Evolutionary conservation across 1,140 invertebrate species (phyloP), one percentile per base, ranked within the genome.

Genomic region (Platorchestia sp.): DNA sequence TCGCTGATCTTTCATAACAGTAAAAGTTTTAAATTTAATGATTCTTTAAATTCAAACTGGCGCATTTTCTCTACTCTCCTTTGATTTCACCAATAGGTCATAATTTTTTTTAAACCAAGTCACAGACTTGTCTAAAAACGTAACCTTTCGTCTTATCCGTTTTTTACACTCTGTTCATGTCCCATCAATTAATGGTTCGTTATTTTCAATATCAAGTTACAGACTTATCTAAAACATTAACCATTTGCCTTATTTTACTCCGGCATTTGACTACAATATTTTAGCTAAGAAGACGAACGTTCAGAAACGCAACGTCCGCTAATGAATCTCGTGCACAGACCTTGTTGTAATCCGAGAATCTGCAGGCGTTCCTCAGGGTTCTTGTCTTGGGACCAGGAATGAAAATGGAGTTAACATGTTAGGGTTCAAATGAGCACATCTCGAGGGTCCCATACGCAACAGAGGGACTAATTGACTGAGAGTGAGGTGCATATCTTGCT

Each of bases 361-460:
- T 75, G 59, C 59, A 75, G 59, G 59, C 59, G 59, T 75, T 75
- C 59, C 59, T 19, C 59, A 75, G 27, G 59, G 59, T 75, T 36
- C 36, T 75, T 10, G 14, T 27, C 36, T 27, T 3, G 59, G 27
- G 10, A 10, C 87, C 87, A 42, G 7, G 41, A 36, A 93, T 27
- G 91, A 93, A 93, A 93, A 93, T 93, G 91, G 45, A 93, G 91
- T 93, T 93, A 93, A 93, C 43, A 47, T 47, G 45, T 93, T 93
- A 91, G 36, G 43, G 91, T n/a, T 93, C 40, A 75, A 75, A 75
- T 44, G 43, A 47, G 91, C 40, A 45, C 45, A 93, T 93, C 91
- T 45, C 91, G 44, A 45, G 91, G 44, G 91, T 6, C 91, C 44
- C 91, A 44, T 93, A 47, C 43, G 45, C 91, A 93, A 10, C 45